These are phyloP conservation scores for Melopsittacus undulatus DNA, from an alignment of 2,797 vertebrate genomes.

Conservation along the genomic window DNA sequence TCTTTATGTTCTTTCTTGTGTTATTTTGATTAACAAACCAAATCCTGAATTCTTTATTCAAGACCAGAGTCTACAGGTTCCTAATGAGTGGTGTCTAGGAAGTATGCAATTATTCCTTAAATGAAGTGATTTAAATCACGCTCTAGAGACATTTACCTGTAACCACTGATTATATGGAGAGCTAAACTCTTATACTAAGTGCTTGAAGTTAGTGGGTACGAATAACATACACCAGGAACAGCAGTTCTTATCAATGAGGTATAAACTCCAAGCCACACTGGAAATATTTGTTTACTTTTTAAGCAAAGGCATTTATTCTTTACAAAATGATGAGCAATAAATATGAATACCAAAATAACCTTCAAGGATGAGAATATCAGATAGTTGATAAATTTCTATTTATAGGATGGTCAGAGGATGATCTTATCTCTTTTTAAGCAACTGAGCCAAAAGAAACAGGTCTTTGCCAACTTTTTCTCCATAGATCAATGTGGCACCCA, in stretches of 20 bases:
- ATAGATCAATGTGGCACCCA: not conserved
- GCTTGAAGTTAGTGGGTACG: not conserved
- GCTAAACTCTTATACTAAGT: not conserved
- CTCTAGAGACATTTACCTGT: not conserved
- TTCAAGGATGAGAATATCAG: not conserved
- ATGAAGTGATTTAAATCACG: conserved; percentile 1
- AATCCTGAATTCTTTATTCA: conserved; percentile 21
- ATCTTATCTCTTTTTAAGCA: not conserved
- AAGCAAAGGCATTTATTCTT: not conserved
- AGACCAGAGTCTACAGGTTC: not conserved
- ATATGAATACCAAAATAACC: not conserved
- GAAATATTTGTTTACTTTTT: not conserved
- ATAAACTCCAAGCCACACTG: not conserved
- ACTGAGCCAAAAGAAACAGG: not conserved
- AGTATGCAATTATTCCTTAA: not conserved
- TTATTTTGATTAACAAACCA: not conserved
- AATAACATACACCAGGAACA: not conserved
- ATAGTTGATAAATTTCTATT: not conserved
- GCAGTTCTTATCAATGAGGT: not conserved
- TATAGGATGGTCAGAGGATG: not conserved
- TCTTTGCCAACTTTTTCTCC: not conserved
- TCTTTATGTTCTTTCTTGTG: not conserved
- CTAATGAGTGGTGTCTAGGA: not conserved
- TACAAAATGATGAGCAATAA: not conserved
- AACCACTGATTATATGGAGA: not conserved